Conservation (phyloP, 1,140 invertebrate genomes). For the Halesus radiatus region DNA sequence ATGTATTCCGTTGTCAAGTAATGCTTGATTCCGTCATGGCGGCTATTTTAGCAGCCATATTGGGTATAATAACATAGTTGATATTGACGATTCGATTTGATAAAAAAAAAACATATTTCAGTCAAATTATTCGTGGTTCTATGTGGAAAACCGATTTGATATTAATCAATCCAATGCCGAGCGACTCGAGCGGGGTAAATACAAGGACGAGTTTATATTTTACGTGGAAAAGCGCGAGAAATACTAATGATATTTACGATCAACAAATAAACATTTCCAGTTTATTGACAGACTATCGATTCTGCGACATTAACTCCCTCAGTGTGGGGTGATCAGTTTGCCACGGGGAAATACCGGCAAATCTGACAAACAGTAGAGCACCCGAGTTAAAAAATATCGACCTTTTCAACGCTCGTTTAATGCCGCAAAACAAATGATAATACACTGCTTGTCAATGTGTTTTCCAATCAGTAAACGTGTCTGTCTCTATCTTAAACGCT, state of each 20-base stretch:
- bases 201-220: slow-evolving; percentile 15
- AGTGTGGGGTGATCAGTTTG: slow-evolving; percentile 9
- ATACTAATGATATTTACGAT: slow-evolving; percentile 29
- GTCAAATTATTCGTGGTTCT: neutral
- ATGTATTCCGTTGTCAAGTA: too few species aligned
- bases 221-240: slow-evolving; percentile 24
- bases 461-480: too few species aligned
- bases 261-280: slow-evolving; percentile 18
- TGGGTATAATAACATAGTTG: too few species aligned
- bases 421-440: too few species aligned
- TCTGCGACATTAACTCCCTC: slow-evolving; percentile 25
- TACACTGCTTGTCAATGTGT: too few species aligned
- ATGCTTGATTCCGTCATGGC: too few species aligned
- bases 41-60: too few species aligned
- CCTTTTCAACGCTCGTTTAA: too few species aligned
- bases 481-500: too few species aligned
- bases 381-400: too few species aligned
- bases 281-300: slow-evolving; percentile 24
- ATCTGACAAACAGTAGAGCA: neutral
- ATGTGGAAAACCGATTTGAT: neutral
- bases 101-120: neutral
- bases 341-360: neutral
- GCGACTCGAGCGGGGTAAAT: slow-evolving; percentile 12
- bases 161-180: slow-evolving; percentile 7
- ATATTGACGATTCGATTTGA: too few species aligned